Conservation (phyloP, 2,888 invertebrate species). For the Glyphotaelius pellucidus region DNA sequence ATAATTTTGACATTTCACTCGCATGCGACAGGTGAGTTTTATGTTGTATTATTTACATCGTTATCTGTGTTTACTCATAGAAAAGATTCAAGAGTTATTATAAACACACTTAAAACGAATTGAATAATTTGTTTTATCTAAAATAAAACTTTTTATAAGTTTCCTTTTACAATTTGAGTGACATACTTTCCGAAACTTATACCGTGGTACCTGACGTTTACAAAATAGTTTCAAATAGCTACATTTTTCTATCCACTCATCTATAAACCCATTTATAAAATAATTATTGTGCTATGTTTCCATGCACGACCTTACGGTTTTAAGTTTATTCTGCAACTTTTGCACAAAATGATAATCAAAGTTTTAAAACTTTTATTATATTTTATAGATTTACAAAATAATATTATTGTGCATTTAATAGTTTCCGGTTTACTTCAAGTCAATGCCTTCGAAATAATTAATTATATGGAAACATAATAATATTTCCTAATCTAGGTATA, state of each 20-base stretch:
- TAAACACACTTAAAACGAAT: background rate
- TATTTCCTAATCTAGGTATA: background rate
- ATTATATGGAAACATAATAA: background rate
- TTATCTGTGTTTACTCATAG: background rate
- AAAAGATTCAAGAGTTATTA: background rate
- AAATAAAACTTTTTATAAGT: constrained; percentile 7
- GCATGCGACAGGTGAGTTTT: constrained; percentile 55
- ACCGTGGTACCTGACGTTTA: constrained; percentile 32
- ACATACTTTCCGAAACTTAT: constrained; percentile 44
- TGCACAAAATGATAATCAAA: background rate
- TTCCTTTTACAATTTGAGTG: constrained; percentile 25
- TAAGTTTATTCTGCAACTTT: background rate
- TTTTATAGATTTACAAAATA: background rate
- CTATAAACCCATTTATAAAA: background rate
- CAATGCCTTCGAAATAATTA: background rate
- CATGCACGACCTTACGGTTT: background rate
- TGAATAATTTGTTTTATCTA: background rate
- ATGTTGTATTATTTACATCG: constrained; percentile 18
- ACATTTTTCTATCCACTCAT: background rate
- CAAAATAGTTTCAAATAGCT: background rate
- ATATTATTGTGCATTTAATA: background rate
- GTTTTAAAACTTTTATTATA: background rate
- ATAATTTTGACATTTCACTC: constrained; percentile 53
- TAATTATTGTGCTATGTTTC: background rate
- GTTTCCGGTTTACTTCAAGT: background rate